A percentile compares a stretch with the other conserved stretches of the same genome.
These are phyloP conservation scores for Pseudorasbora parva DNA, from an alignment of 2,113 vertebrate genomes.

Conservation along the genomic window DNA sequence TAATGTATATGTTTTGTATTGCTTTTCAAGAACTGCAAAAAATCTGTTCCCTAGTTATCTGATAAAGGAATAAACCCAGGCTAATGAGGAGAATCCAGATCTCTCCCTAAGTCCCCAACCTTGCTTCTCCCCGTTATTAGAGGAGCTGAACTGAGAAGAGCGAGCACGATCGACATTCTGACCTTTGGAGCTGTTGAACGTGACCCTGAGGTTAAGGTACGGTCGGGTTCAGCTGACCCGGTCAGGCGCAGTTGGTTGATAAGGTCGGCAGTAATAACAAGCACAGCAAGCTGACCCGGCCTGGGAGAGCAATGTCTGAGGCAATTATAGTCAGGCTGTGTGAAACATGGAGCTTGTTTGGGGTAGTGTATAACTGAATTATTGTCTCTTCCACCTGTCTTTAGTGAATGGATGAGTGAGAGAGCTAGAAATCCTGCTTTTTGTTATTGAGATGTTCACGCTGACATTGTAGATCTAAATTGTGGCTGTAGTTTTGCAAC, in stretches of 20 bases:
- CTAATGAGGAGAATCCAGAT: slow-evolving; percentile 59
- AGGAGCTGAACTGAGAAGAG: slow-evolving; percentile 73
- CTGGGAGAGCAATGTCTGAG: slow-evolving; percentile 64
- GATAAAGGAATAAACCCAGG: slow-evolving; percentile 37
- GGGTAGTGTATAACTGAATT: not conserved
- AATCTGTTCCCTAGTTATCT: not conserved
- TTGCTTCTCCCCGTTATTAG: slow-evolving; percentile 73
- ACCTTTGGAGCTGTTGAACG: slow-evolving; percentile 75
- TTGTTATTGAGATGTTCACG: slow-evolving; percentile 15
- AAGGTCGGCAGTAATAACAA: slow-evolving; percentile 68
- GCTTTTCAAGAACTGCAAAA: not conserved
- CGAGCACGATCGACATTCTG: slow-evolving; percentile 60
- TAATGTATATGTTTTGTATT: not conserved
- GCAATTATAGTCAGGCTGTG: slow-evolving; percentile 60
- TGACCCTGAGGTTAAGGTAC: slow-evolving; percentile 59
- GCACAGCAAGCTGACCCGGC: slow-evolving; percentile 61
- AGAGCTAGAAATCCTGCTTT: not conserved
- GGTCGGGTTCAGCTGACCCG: slow-evolving; percentile 69
- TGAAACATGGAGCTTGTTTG: slow-evolving; percentile 42
- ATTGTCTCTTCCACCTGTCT: slow-evolving; percentile 30
- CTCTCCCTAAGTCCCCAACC: slow-evolving; percentile 34
- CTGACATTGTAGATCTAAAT: not conserved
- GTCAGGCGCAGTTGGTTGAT: slow-evolving; percentile 64
- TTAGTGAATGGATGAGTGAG: slow-evolving; percentile 18
- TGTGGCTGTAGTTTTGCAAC: not conserved